phyloP scores from a whole-genome alignment of 2,797 vertebrate genomes.

The Phrynocephalus guinanensis region DNA sequence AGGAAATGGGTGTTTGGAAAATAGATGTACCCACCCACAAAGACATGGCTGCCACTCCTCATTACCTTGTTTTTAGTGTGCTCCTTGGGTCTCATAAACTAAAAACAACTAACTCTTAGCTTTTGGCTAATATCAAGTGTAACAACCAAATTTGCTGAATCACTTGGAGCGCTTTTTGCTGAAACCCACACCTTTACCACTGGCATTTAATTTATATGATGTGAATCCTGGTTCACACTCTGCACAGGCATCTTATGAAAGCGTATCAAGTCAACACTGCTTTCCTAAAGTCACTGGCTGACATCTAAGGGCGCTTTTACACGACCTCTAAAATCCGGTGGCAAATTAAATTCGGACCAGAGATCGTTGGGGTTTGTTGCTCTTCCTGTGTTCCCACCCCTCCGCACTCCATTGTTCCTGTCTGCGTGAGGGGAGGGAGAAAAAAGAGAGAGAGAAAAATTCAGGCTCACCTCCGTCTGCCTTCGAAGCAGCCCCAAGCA shows the following conservation, averaged over 20 bases:
- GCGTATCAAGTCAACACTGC: background rate
- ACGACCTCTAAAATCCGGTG: too few relatives aligned
- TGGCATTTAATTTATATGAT: background rate
- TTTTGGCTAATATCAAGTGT: too few relatives aligned
- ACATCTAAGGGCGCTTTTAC: background rate
- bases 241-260: slow-evolving; percentile 2
- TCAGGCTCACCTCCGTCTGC: too few relatives aligned
- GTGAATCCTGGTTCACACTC: background rate
- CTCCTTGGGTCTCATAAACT: background rate
- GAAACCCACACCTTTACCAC: background rate
- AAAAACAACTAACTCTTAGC: background rate
- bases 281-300: background rate
- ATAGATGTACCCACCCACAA: background rate
- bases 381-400: too few relatives aligned
- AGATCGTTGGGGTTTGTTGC: too few relatives aligned
- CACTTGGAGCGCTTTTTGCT: background rate
- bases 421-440: too few relatives aligned
- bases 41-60: background rate
- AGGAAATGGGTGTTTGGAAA: background rate
- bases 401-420: too few relatives aligned
- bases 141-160: background rate
- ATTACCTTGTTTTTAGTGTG: background rate
- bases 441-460: too few relatives aligned
- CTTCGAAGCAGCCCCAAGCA: too few relatives aligned
- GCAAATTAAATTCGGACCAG: too few relatives aligned